phyloP scores from a whole-genome alignment of 2,113 vertebrate genomes.

The Sylvietta virens region DNA sequence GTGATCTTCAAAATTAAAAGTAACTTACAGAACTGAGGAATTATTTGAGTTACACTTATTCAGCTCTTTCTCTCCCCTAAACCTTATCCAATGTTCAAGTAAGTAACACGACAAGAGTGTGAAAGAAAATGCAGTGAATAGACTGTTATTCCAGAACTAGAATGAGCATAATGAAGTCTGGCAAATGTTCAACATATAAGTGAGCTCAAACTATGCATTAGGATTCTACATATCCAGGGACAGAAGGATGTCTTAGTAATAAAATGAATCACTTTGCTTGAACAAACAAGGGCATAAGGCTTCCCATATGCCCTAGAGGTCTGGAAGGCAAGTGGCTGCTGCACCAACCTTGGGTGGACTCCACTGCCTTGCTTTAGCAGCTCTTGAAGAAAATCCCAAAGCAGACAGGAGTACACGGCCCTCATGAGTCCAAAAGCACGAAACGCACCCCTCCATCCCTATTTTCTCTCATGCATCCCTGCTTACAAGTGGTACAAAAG shows the following conservation, averaged over 20 bases:
- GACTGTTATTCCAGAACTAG: background rate
- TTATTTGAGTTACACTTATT: background rate
- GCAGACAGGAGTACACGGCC: background rate
- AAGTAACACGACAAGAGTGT: background rate
- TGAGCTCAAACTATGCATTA: background rate
- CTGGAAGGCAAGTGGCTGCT: background rate
- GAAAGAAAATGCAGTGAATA: background rate
- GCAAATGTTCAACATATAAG: background rate
- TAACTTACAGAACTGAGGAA: background rate
- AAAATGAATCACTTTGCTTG: background rate
- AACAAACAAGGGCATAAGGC: background rate
- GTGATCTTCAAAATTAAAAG: background rate
- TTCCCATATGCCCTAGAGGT: background rate
- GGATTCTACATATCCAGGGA: background rate
- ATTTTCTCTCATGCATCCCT: background rate
- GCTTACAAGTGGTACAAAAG: background rate
- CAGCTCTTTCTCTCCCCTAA: background rate
- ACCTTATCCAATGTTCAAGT: background rate
- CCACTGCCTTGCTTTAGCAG: background rate
- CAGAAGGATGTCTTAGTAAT: background rate
- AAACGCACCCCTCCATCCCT: background rate
- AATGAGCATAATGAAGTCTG: background rate
- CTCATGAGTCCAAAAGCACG: background rate
- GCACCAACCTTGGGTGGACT: background rate
- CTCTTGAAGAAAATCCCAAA: background rate